Percentiles rank a stretch among this genome's conserved stretches.
These are phyloP conservation scores for Magallana gigas DNA, from an alignment of 1,140 invertebrate species.

Conservation along the genomic window DNA sequence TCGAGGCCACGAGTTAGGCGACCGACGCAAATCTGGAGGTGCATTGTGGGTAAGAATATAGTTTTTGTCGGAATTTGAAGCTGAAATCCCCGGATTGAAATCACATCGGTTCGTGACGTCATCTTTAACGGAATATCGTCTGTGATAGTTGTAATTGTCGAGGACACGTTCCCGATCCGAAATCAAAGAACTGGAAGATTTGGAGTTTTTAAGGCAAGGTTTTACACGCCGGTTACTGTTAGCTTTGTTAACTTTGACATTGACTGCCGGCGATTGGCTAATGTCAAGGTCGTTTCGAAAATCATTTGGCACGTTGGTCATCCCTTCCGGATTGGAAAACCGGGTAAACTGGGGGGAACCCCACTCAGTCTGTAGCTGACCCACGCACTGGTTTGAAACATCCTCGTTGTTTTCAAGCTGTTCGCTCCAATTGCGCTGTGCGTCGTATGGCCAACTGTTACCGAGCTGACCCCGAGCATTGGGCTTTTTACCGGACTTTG, in stretches of 20 bases:
- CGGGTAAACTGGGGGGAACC: neutral
- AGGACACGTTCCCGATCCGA: neutral
- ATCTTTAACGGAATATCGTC: neutral
- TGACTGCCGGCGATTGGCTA: neutral
- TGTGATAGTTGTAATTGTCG: neutral
- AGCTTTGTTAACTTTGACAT: neutral
- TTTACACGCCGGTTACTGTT: neutral
- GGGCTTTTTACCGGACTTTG: neutral
- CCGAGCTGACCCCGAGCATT: neutral
- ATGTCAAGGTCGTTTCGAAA: neutral
- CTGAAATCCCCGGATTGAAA: neutral
- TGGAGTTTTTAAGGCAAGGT: neutral
- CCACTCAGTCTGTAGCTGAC: neutral
- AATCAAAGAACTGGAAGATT: neutral
- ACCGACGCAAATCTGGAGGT: neutral
- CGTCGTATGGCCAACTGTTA: neutral
- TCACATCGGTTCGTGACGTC: neutral
- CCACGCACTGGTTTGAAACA: neutral
- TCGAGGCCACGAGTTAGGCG: constrained; percentile 11
- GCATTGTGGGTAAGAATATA: neutral
- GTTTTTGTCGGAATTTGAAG: neutral
- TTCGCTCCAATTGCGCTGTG: neutral
- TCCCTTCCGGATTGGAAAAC: neutral
- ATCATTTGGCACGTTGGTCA: neutral
- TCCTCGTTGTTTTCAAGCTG: neutral